Evolutionary conservation across 2,888 invertebrate genomes (phyloP), one percentile per base, ranked within the genome.

Genomic region (Blera fallax): DNA sequence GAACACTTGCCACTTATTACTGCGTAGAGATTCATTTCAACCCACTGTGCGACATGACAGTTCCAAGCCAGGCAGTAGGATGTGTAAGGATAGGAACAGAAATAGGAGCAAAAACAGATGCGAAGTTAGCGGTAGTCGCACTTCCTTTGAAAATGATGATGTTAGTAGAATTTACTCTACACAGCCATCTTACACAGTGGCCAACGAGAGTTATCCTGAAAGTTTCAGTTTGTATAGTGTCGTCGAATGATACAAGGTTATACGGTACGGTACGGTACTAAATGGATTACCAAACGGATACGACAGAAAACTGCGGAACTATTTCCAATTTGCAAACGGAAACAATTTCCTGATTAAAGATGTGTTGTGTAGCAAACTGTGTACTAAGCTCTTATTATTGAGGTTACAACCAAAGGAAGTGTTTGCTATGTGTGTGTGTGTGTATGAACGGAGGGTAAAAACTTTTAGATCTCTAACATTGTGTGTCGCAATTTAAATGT

Each of bases 341-440:
- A 90, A 89, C 89, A 89, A 90, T 90, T 90, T 90, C 89, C 90
- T 89, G 90, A 90, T 90, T 90, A 90, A 89, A 89, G 89, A 89
- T 89, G 88, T 88, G 80, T 76, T 77, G 58, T 81, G 34, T 72
- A 60, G 67, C 69, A 73, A 81, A 81, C 79, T 78, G 69, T 70
- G 85, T 69, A 70, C 70, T 78, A 80, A 80, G 81, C 76, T 81
- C 78, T 78, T 78, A 87, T 81, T 85, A 85, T 85, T 81, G 81
- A 78, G 87, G 87, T 87, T 87, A 81, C 81, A 65, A 64, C 78
- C 64, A n/a, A 52, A 82, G 69, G 77, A 78, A 81, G 64, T 65
- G 52, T 14, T 1, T 16, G 16, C 29, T n/a, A 3, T 27, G 14
- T 56, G 21, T 21, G 34, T 24, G 14, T 14, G 3, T 32, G 6